Base-by-base conservation (phyloP, 2,888 invertebrate species). In the Agrotis segetum region DNA sequence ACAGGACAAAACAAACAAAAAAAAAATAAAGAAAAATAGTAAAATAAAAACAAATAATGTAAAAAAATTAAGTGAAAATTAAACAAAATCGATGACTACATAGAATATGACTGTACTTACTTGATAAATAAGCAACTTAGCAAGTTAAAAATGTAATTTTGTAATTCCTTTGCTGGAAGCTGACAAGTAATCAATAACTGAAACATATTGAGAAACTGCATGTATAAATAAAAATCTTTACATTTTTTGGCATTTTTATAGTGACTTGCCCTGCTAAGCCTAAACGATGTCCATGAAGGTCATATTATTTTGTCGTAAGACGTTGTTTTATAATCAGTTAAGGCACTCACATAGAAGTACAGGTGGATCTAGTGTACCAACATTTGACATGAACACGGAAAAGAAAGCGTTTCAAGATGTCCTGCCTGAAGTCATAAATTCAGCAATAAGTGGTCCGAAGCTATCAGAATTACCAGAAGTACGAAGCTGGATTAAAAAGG, bases 401-500 rank as follows among this genome's bases (percentile, higher is more conserved):
- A 72, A 3, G 29, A 65, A 69, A 61, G 78, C 63, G 0, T 63
- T 82, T 13, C 4, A 44, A 14, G 58, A 64, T 16, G 63, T 73
- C 4, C 17, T 72, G 2, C 79, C 79, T 24, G 78, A 78, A 47
- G 56, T 79, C 14, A 50, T 77, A 4, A 55, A 82, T 40, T 21
- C 79, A 2, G 44, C 73, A 19, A 34, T 73, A 3, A 69, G 58
- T 17, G 29, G 68, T 2, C 68, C 72, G 5, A 72, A n/a, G 16
- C 6, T 79, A 60, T 11, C n/a, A 9, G 50, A 34, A 9, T 7
- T 82, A 7, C 82, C 79, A 52, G 53, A 78, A 29, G 19, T 82
- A 13, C n/a, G 21, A 56, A 61, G 11, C n/a, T 77, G 82, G 82
- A 47, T 69, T 7, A 64, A 69, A 59, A 56, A 82, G 73, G 82